Conservation (phyloP, 2,113 vertebrate species). For the Apodemus sylvaticus region DNA sequence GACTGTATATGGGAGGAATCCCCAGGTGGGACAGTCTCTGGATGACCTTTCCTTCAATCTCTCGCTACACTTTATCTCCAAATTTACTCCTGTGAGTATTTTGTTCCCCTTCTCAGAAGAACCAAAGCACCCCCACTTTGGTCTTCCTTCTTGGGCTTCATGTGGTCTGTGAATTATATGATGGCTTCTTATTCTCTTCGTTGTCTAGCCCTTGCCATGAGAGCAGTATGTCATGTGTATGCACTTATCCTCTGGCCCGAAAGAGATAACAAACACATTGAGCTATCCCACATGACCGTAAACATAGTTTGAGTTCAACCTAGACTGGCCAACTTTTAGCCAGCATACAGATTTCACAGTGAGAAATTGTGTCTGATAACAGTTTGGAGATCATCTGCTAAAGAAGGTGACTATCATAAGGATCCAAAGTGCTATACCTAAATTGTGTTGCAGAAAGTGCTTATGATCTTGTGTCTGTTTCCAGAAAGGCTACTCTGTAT, state of each 20-base stretch:
- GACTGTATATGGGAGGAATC: no score
- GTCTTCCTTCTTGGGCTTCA: no score
- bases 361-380: neutral
- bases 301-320: neutral
- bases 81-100: no score
- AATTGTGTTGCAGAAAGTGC: neutral
- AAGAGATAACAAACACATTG: neutral
- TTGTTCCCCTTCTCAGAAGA: no score
- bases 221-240: neutral
- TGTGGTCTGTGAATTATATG: no score
- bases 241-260: neutral
- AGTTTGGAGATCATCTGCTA: neutral
- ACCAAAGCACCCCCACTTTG: no score
- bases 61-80: no score
- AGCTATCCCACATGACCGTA: neutral
- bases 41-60: no score
- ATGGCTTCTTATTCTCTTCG: neutral
- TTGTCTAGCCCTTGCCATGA: neutral
- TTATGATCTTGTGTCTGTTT: conserved; percentile 5
- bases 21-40: no score
- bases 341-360: neutral
- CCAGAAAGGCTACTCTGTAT: neutral
- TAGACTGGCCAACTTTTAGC: neutral
- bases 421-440: neutral
- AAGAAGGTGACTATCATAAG: neutral